phyloP scores from a whole-genome alignment of 2,113 vertebrate genomes.

The Oryctolagus cuniculus region DNA sequence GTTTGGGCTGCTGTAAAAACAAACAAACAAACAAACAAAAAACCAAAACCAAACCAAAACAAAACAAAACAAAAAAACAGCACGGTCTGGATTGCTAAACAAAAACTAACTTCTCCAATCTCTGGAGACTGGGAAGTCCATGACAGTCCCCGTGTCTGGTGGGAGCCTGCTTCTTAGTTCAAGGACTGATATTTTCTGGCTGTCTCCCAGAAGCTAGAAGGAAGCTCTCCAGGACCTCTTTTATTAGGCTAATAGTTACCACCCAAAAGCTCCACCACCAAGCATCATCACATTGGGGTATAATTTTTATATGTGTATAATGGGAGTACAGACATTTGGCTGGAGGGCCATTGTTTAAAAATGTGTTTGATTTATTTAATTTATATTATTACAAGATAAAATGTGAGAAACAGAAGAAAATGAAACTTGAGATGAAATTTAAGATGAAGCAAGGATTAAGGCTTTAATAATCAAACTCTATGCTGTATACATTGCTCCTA shows the following conservation, averaged over 20 bases:
- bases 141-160: background rate
- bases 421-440: background rate
- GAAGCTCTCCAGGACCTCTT: background rate
- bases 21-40: background rate
- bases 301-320: background rate
- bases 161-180: background rate
- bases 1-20: background rate
- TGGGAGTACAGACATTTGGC: background rate
- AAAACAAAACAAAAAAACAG: background rate
- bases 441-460: background rate
- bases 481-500: background rate
- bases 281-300: too few relatives aligned
- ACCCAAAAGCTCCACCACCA: too few relatives aligned
- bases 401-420: conserved; percentile 13
- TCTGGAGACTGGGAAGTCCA: background rate
- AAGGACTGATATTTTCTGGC: too few relatives aligned
- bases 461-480: background rate
- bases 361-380: background rate
- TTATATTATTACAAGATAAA: background rate
- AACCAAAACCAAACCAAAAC: too few relatives aligned
- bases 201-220: too few relatives aligned
- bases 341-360: background rate
- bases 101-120: background rate
- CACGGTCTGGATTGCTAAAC: background rate
- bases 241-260: background rate